Conservation (phyloP, 2,888 invertebrate species). For the Teinopalpus imperialis region DNA sequence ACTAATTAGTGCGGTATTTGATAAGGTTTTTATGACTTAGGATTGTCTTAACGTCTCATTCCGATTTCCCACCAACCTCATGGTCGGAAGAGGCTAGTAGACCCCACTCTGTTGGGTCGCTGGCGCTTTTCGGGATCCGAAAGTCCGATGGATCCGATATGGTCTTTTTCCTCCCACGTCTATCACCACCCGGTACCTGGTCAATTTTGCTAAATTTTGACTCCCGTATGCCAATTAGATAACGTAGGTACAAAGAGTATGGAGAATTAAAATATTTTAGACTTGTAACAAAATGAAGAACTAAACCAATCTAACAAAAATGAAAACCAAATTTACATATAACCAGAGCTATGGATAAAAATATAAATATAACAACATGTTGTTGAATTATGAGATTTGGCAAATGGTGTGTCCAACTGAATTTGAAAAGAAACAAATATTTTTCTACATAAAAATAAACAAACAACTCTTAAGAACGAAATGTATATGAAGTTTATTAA, state of each 20-base stretch:
- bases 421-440: no score
- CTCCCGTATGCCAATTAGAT: slow-evolving; percentile 34
- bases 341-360: no score
- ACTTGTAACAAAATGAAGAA: no score
- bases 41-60: slow-evolving; percentile 32
- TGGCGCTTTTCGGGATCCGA: slow-evolving; percentile 45
- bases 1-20: neutral
- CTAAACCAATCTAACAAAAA: no score
- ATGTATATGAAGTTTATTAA: no score
- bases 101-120: slow-evolving; percentile 50
- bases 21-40: slow-evolving; percentile 20
- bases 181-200: slow-evolving; percentile 52
- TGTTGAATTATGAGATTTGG: no score
- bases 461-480: no score
- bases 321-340: neutral
- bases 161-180: slow-evolving; percentile 59
- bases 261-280: no score
- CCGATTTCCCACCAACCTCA: slow-evolving; percentile 41
- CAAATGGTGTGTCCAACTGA: no score
- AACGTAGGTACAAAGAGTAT: neutral
- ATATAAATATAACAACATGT: no score
- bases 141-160: slow-evolving; percentile 46
- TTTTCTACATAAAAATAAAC: no score
- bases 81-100: slow-evolving; percentile 56
- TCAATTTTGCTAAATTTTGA: slow-evolving; percentile 37